These are phyloP conservation scores for Actinostola sp. DNA, from an alignment of 92 coral and sea anemone species.

Conservation along the genomic window DNA sequence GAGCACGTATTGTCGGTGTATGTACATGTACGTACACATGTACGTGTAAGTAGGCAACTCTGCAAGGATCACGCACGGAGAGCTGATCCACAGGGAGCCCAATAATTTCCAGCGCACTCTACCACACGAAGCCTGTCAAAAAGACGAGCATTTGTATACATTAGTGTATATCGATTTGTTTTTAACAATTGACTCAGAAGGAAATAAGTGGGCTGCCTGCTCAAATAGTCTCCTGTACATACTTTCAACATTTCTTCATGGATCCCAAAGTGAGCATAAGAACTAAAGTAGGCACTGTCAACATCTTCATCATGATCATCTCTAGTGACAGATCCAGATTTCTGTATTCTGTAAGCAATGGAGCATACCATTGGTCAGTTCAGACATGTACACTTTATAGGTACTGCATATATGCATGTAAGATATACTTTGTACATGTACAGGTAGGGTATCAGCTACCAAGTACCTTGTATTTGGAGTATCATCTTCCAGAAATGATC, in stretches of 20 bases:
- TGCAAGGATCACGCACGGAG: too few species aligned
- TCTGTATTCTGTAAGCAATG: constrained; percentile 4
- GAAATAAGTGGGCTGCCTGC: not conserved
- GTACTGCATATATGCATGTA: too few species aligned
- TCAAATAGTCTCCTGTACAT: too few species aligned
- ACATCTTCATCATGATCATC: constrained; percentile 52
- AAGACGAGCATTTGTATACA: too few species aligned
- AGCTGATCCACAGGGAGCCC: too few species aligned
- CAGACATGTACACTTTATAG: not conserved
- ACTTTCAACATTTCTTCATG: constrained; percentile 99
- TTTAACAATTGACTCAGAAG: too few species aligned
- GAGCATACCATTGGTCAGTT: not conserved
- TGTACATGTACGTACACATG: too few species aligned
- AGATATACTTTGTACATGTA: too few species aligned
- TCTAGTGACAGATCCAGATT: not conserved
- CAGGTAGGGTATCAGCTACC: not conserved
- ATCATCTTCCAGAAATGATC: constrained; percentile 54
- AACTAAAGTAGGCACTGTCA: constrained; percentile 83
- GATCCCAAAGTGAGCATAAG: constrained; percentile 90
- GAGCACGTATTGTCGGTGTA: not conserved
- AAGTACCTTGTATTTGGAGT: constrained; percentile 23
- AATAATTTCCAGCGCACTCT: too few species aligned
- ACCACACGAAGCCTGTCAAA: too few species aligned
- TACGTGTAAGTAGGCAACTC: too few species aligned
- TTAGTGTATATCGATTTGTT: too few species aligned